phyloP scores from a whole-genome alignment of 2,113 vertebrate genomes.

The Perca flavescens region DNA sequence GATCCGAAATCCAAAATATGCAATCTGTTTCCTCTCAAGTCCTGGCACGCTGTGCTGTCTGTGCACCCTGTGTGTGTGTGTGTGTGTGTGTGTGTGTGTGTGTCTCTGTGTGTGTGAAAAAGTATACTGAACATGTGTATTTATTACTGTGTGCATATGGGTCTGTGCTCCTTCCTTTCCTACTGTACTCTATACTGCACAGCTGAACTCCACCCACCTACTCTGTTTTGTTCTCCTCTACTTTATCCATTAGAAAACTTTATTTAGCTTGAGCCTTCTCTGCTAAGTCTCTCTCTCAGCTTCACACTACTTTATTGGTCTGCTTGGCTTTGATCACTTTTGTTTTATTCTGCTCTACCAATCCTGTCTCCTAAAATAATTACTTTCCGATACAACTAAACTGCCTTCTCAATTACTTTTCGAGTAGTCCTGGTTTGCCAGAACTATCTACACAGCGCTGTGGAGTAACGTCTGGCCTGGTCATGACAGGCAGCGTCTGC shows the following conservation, averaged over 20 bases:
- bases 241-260: not conserved
- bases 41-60: conserved; percentile 47
- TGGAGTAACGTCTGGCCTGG: too few relatives aligned
- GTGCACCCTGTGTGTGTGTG: conserved; percentile 40
- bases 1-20: conserved; percentile 69
- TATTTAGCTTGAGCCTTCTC: too few relatives aligned
- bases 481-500: too few relatives aligned
- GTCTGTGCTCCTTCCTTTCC: not conserved
- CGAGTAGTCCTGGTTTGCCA: too few relatives aligned
- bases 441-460: too few relatives aligned
- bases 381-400: too few relatives aligned
- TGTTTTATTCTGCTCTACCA: not conserved
- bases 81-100: conserved; percentile 27
- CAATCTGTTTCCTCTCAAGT: conserved; percentile 72
- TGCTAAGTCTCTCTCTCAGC: too few relatives aligned
- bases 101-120: not conserved
- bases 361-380: too few relatives aligned
- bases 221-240: not conserved
- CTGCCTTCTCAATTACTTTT: too few relatives aligned
- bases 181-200: not conserved
- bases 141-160: conserved; percentile 10
- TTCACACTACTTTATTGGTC: not conserved
- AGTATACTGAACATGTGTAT: not conserved
- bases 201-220: not conserved
- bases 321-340: not conserved